Percentiles rank a stretch among this genome's conserved stretches.
Evolutionary conservation across 2,113 vertebrate species (phyloP).

Genomic region (Typhlomys cinereus): DNA sequence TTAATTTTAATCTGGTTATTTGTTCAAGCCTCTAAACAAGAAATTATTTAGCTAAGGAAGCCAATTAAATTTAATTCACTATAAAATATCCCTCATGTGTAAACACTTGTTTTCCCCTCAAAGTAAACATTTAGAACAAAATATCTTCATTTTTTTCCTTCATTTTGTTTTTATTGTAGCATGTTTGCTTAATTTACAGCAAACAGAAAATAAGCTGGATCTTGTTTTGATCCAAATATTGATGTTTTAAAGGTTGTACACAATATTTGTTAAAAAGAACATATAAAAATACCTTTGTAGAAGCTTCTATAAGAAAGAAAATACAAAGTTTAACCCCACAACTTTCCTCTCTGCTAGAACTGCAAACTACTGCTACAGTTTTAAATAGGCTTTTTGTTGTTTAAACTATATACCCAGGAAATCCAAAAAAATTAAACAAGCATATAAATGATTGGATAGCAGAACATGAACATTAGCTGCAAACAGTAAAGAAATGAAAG

Average conservation of each 20-base stretch:
- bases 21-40: slow-evolving; percentile 85
- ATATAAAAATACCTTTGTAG: slow-evolving; percentile 92
- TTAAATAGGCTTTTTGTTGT: slow-evolving; percentile 88
- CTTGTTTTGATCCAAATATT: slow-evolving; percentile 88
- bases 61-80: slow-evolving; percentile 88
- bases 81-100: slow-evolving; percentile 87
- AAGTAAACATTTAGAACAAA: slow-evolving; percentile 91
- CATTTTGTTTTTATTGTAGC: slow-evolving; percentile 90
- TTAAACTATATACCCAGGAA: slow-evolving; percentile 89
- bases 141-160: slow-evolving; percentile 93
- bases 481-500: slow-evolving; percentile 85
- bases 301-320: slow-evolving; percentile 91
- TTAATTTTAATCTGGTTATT: slow-evolving; percentile 89
- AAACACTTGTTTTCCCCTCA: slow-evolving; percentile 83
- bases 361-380: slow-evolving; percentile 88
- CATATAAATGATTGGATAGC: slow-evolving; percentile 92
- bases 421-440: slow-evolving; percentile 88
- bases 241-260: slow-evolving; percentile 89
- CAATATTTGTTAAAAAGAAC: slow-evolving; percentile 90
- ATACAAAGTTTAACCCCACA: slow-evolving; percentile 91
- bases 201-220: slow-evolving; percentile 89
- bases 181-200: slow-evolving; percentile 91
- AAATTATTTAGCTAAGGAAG: slow-evolving; percentile 80
- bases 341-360: slow-evolving; percentile 88
- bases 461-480: slow-evolving; percentile 89